A percentile compares a stretch with the other conserved stretches of the same genome.
Evolutionary conservation across 2,888 invertebrate species (phyloP).

Genomic region (Melieria crassipennis): DNA sequence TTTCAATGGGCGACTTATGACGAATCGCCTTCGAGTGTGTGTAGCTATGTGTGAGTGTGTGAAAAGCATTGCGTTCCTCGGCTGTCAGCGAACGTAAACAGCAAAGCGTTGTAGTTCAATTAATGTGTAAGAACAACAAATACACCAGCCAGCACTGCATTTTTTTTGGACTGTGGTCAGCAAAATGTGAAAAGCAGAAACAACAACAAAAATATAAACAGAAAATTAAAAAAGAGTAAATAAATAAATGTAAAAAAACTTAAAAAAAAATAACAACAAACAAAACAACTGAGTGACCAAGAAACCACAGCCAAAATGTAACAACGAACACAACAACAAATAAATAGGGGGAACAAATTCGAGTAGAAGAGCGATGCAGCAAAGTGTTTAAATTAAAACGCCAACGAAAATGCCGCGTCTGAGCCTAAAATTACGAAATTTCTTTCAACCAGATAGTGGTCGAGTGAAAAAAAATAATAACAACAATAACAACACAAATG

Average conservation of each 20-base stretch:
- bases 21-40: too few species aligned
- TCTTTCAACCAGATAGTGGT: slow-evolving; percentile 7
- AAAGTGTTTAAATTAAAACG: slow-evolving; percentile 4
- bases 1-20: too few species aligned
- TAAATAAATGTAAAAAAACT: too few species aligned
- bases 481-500: slow-evolving; percentile 4
- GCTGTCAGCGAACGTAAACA: too few species aligned
- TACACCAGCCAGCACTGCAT: not conserved
- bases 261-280: too few species aligned
- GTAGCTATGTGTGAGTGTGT: too few species aligned
- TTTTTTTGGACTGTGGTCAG: not conserved
- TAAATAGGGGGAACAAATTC: not conserved
- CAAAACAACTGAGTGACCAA: not conserved
- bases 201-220: slow-evolving; percentile 2
- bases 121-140: not conserved
- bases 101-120: not conserved
- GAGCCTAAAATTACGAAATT: slow-evolving; percentile 11
- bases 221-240: not conserved
- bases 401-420: not conserved
- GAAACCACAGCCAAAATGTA: not conserved
- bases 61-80: too few species aligned
- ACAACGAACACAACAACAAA: not conserved
- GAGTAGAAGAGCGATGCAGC: not conserved
- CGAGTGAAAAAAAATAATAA: slow-evolving; percentile 7
- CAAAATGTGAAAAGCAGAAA: not conserved